Base-by-base conservation (phyloP, 2,797 vertebrate genomes). In the Hypotaenidia philippensis region DNA sequence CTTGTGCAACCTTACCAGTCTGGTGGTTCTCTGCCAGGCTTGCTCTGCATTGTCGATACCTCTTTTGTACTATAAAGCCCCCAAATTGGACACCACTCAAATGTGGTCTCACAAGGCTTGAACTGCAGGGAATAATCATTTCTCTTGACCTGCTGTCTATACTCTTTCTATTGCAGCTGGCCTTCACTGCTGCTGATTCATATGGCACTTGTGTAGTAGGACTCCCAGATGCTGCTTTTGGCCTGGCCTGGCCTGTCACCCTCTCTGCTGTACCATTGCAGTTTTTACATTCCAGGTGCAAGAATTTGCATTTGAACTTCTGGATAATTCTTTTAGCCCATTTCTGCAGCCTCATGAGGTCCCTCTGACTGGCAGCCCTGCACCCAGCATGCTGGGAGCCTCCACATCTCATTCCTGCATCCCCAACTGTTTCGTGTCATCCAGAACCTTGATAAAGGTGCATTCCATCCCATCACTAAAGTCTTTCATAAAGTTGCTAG, bases 321-420 rank as follows among this genome's bases (percentile, higher is more conserved):
- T 6, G 47, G 13, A 68, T 5, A 6, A 71, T 77, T 86, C 36
- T 91, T 3, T 77, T 49, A 59, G 17, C 12, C 27, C 14, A 19
- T 72, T 82, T 72, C 23, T 55, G 22, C 26, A 78, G 41, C 7
- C 8, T 56, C 2, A 26, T 80, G 23, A 75, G 9, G 12, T 76
- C 6, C 16, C 13, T 69, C 25, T 76, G 29, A 44, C 38, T 31
- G 16, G 11, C 6, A 92, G 23, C n/a, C 13, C 26, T 55, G 10
- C 7, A 82, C 13, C 17, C 21, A 75, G 11, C 9, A 22, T 44
- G 21, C 14, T 65, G 47, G 13, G 22, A 75, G 6, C 10, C 49
- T 83, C 31, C 11, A 64, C 6, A 38, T 29, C 41, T 10, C 29
- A 47, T 20, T 36, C 18, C 2, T 11, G 3, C 1, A 1, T 1